Evolutionary conservation across 1,140 invertebrate genomes (phyloP), one percentile per base, ranked within the genome.

Genomic region (Riptortus pedestris): DNA sequence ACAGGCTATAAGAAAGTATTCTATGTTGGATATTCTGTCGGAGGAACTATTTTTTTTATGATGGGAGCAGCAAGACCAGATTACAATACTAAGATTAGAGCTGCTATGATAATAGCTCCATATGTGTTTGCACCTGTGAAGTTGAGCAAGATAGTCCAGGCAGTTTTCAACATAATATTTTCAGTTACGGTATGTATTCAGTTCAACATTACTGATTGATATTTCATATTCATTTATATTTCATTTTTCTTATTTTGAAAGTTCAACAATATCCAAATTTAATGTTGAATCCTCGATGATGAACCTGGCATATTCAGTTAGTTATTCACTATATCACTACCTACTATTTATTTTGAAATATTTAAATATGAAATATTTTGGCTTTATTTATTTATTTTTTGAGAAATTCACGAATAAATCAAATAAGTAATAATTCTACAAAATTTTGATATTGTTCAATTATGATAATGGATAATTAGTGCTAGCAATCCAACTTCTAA

Each of bases 21-120:
- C 58, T 87, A 78, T 70, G 66, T 80, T 20, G 79, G 80, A 24
- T 78, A 81, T 70, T 81, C 79, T 22, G 80, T 84, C 83, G 83
- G 82, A 2, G 77, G 78, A 2, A 82, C 81, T 0, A 75, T 74
- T 52, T 81, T 82, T 68, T 83, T 83, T 67, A 79, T 80, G 2
- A 80, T 85, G 80, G 74, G 80, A 65, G 77, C 78, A 4, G 70
- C 76, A 62, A 73, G 73, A 52, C 80, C 83, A 0, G 74, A 82
- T 43, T 82, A 81, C 68, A 79, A 80, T 57, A 66, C 77, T 7
- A 82, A 80, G 69, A 69, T 82, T 16, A 66, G 63, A 52, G 62
- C 71, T 7, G 71, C 74, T 67, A 70, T 77, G 47, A 78, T 76
- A 5, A 62, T 80, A 47, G 81, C 75, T 1, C 81, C 81, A 1